Evolutionary conservation across 1,140 invertebrate genomes (phyloP).

Genomic region (Tribolium madens): DNA sequence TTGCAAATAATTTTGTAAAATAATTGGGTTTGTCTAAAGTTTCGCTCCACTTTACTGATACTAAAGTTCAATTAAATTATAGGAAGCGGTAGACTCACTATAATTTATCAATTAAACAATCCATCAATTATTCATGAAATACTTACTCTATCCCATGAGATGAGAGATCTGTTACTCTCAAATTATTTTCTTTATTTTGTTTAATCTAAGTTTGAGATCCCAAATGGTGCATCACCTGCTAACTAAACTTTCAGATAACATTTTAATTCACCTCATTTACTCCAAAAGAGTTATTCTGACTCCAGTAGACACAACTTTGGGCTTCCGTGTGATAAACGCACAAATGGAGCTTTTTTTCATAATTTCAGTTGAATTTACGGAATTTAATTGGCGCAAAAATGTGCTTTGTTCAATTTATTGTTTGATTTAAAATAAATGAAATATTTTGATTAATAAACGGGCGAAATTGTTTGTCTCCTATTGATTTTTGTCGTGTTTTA

Average conservation of each 20-base stretch:
- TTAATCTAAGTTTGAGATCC: not conserved
- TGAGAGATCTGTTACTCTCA: constrained; percentile 27
- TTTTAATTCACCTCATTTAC: constrained; percentile 13
- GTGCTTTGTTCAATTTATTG: too few species aligned
- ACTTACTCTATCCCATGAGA: constrained; percentile 28
- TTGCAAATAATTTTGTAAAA: constrained; percentile 2
- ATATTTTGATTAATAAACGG: too few species aligned
- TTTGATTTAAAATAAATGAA: too few species aligned
- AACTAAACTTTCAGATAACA: not conserved
- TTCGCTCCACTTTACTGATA: constrained; percentile 20
- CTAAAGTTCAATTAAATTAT: constrained; percentile 41
- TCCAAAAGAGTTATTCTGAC: constrained; percentile 16
- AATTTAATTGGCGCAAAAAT: too few species aligned
- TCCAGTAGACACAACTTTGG: not conserved
- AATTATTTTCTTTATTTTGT: constrained; percentile 27
- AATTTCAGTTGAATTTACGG: too few species aligned
- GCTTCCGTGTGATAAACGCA: constrained; percentile 3
- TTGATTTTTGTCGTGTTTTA: too few species aligned
- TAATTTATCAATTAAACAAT: constrained; percentile 44
- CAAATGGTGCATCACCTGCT: constrained; percentile 1
- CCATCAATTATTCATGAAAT: constrained; percentile 43
- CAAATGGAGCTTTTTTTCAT: not conserved
- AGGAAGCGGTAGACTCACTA: constrained; percentile 32
- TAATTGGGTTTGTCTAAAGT: constrained; percentile 12
- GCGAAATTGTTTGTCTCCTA: too few species aligned